A percentile compares a stretch with the other conserved stretches of the same genome.
Conservation (phyloP, 2,113 vertebrate genomes). For the Nannospalax galili region DNA sequence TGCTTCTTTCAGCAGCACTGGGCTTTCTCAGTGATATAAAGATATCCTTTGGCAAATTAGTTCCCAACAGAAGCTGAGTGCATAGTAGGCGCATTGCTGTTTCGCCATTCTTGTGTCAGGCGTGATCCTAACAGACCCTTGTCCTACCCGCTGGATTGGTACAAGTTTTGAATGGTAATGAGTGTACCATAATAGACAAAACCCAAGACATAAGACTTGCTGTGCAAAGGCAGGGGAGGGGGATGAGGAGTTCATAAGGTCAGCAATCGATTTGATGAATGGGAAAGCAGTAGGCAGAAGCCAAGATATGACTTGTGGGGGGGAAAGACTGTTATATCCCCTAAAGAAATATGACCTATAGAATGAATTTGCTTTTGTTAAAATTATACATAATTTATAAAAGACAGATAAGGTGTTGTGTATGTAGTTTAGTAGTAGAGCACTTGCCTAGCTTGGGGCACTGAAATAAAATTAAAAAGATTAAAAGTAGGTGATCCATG, state of each 20-base stretch:
- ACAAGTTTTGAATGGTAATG: not conserved
- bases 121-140: not conserved
- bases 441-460: too few species aligned
- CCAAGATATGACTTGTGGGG: not conserved
- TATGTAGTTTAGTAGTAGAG: too few species aligned
- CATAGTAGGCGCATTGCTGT: too few species aligned
- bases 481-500: not conserved
- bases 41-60: not conserved
- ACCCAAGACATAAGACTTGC: not conserved
- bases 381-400: not conserved
- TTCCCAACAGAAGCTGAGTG: not conserved
- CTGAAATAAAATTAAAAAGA: too few species aligned
- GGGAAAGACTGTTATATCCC: not conserved
- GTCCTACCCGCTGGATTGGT: not conserved
- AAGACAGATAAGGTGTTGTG: not conserved
- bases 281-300: not conserved
- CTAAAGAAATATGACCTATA: not conserved
- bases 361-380: not conserved
- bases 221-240: rapidly evolving
- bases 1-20: not conserved
- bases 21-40: not conserved
- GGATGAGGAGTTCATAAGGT: not conserved
- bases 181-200: not conserved
- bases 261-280: not conserved
- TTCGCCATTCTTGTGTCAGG: not conserved